Conservation (phyloP, 2,888 invertebrate species). For the Patella pellucida region DNA sequence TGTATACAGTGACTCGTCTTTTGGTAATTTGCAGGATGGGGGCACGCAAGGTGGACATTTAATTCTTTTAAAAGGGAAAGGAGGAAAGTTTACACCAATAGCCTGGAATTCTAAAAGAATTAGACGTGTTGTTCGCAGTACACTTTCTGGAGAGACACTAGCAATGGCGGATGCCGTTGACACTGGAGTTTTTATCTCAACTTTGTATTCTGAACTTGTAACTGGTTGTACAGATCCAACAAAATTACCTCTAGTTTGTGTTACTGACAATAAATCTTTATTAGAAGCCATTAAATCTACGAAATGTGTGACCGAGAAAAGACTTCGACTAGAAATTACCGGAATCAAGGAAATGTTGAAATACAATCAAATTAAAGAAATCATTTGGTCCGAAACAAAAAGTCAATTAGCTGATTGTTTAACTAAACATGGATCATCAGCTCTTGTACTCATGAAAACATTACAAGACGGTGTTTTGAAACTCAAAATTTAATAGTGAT, state of each 20-base stretch:
- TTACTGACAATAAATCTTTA: constrained; percentile 16
- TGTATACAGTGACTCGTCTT: constrained; percentile 10
- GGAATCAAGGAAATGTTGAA: constrained; percentile 5
- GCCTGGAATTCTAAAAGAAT: constrained; percentile 13
- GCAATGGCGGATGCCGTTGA: constrained; percentile 20
- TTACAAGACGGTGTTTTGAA: background rate
- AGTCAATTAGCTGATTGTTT: constrained; percentile 9
- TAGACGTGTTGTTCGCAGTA: constrained; percentile 16
- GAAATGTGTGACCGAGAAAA: constrained; percentile 11
- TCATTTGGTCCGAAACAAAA: background rate
- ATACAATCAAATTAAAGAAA: constrained; percentile 8
- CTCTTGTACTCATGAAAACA: constrained; percentile 11
- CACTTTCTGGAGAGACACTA: constrained; percentile 15
- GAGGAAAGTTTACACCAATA: constrained; percentile 7
- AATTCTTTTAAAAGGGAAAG: constrained; percentile 10
- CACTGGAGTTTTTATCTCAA: constrained; percentile 13
- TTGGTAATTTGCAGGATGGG: constrained; percentile 12
- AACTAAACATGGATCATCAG: background rate
- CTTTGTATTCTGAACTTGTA: constrained; percentile 9
- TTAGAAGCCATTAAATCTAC: constrained; percentile 11
- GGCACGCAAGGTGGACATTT: constrained; percentile 17
- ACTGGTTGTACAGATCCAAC: constrained; percentile 14
- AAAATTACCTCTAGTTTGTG: constrained; percentile 11
- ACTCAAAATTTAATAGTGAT: background rate
- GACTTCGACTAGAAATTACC: background rate